A percentile compares a stretch with the other conserved stretches of the same genome.
Evolutionary conservation across 2,797 vertebrate species (phyloP).

Genomic region (Phrynocephalus vlangalii): DNA sequence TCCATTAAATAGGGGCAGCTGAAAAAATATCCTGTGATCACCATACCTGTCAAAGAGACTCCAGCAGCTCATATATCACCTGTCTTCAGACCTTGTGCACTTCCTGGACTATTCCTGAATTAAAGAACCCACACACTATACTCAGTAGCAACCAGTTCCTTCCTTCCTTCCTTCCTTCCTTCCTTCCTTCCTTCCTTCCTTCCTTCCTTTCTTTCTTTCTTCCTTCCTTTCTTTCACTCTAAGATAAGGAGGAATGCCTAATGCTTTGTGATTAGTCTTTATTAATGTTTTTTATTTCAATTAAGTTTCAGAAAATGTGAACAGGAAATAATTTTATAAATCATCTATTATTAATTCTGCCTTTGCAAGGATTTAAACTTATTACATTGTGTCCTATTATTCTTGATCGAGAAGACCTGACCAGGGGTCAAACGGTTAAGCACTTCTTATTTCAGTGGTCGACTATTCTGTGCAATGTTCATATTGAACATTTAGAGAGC

Average conservation of each 20-base stretch:
- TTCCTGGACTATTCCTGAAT: neutral
- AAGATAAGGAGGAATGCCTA: conserved; percentile 1
- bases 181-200: too few relatives aligned
- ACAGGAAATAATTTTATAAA: conserved; percentile 28
- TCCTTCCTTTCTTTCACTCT: too few relatives aligned
- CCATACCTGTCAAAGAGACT: neutral
- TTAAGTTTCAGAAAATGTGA: conserved; percentile 25
- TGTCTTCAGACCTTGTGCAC: neutral
- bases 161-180: neutral
- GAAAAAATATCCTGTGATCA: neutral
- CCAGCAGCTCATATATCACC: neutral
- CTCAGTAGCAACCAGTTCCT: neutral
- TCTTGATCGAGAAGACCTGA: conserved; percentile 24
- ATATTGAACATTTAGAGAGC: neutral
- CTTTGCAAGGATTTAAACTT: conserved; percentile 27
- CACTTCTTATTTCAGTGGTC: neutral
- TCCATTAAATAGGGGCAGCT: neutral
- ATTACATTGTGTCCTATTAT: conserved; percentile 18
- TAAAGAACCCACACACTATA: neutral
- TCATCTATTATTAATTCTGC: conserved; percentile 9
- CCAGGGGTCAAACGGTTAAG: neutral
- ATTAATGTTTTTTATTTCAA: conserved; percentile 15
- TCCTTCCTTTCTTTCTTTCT: too few relatives aligned
- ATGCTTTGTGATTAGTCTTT: conserved; percentile 6
- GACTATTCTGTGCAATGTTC: neutral